These are phyloP conservation scores for Subacronicta megacephala DNA, from an alignment of 2,888 invertebrate species.

Conservation along the genomic window DNA sequence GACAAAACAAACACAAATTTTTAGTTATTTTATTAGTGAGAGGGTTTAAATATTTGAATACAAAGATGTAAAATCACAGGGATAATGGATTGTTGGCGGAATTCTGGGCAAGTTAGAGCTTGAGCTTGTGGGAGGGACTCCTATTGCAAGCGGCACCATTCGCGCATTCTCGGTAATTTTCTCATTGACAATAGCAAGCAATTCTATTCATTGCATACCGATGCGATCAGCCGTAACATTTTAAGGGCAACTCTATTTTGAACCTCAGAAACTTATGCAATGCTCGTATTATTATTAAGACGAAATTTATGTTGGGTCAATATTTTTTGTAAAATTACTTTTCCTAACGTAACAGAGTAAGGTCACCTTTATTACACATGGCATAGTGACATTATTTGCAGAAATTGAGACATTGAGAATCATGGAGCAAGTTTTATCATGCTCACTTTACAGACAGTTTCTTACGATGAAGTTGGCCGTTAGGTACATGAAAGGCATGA, in stretches of 20 bases:
- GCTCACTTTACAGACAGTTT: not conserved
- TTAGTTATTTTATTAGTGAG: too few relatives aligned
- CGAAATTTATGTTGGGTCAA: not conserved
- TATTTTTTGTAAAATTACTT: too few relatives aligned
- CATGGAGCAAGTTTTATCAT: slow-evolving; percentile 9
- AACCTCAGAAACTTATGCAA: not conserved
- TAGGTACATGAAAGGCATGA: slow-evolving; percentile 3
- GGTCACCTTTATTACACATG: not conserved
- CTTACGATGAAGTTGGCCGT: slow-evolving; percentile 10
- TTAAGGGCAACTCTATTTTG: slow-evolving; percentile 1
- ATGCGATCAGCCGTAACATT: slow-evolving; percentile 14
- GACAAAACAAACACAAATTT: too few relatives aligned
- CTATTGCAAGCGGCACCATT: slow-evolving; percentile 28
- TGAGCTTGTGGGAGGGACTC: slow-evolving; percentile 13
- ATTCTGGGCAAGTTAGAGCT: slow-evolving; percentile 6
- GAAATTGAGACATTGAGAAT: slow-evolving; percentile 18
- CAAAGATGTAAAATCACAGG: not conserved
- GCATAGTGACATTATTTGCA: slow-evolving; percentile 9
- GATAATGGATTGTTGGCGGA: not conserved
- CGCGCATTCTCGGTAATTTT: slow-evolving; percentile 27
- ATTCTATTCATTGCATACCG: slow-evolving; percentile 17
- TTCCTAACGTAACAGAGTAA: too few relatives aligned
- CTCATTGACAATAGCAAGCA: slow-evolving; percentile 38
- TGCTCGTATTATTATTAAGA: slow-evolving; percentile 4
- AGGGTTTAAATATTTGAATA: too few relatives aligned